Percentiles rank a stretch among this genome's conserved stretches.
These are phyloP conservation scores for Phataginus tetradactyla DNA, from an alignment of 2,797 vertebrate genomes.

Conservation along the genomic window DNA sequence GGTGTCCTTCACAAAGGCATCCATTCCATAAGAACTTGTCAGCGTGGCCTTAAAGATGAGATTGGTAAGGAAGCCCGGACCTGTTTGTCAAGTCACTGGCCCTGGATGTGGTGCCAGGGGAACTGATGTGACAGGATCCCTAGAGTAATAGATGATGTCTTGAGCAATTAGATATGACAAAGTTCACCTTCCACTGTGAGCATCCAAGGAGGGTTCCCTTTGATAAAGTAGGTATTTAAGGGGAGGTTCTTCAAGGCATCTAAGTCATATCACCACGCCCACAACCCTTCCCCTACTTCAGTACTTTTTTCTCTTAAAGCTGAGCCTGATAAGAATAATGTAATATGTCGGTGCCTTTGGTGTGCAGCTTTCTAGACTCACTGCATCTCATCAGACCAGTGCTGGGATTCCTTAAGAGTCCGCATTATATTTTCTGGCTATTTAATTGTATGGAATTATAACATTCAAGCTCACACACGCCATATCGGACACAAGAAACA, in stretches of 20 bases:
- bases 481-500: background rate
- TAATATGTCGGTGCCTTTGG: background rate
- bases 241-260: background rate
- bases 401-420: background rate
- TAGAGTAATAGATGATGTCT: background rate
- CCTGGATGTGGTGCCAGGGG: too few species aligned
- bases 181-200: background rate
- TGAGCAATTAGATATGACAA: background rate
- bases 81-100: background rate
- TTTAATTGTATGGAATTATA: constrained; percentile 2
- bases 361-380: background rate
- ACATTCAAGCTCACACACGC: background rate
- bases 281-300: background rate
- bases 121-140: too few species aligned
- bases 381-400: background rate
- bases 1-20: background rate
- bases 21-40: background rate
- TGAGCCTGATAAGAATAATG: background rate
- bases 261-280: background rate
- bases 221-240: background rate
- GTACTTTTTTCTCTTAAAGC: background rate
- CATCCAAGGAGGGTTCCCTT: background rate
- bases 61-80: background rate
- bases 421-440: background rate
- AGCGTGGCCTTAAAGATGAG: background rate